Evolutionary conservation across 64 coral and sea anemone genomes (phyloP).

Genomic region (Stichodactyla helianthus): DNA sequence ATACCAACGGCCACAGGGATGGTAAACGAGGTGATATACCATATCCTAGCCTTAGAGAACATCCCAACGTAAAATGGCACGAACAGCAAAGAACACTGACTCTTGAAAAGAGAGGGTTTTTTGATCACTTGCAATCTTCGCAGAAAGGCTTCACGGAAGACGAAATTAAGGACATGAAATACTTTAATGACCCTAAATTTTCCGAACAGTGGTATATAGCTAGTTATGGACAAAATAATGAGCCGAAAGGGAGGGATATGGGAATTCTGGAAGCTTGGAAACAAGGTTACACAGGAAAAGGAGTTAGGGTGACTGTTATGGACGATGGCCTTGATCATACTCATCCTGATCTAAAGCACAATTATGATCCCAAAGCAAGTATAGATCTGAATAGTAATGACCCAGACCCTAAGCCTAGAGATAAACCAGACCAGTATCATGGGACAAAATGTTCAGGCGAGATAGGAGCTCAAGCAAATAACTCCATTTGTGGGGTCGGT

Average conservation of each 20-base stretch:
- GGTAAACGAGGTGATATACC: constrained; percentile 36
- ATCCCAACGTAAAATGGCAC: constrained; percentile 81
- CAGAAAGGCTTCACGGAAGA: neutral
- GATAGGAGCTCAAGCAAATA: constrained; percentile 69
- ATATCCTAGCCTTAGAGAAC: constrained; percentile 37
- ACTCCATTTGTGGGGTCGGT: constrained; percentile 74
- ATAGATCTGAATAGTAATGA: constrained; percentile 48
- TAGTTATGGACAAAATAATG: constrained; percentile 25
- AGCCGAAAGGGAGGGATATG: constrained; percentile 48
- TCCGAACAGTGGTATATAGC: constrained; percentile 82
- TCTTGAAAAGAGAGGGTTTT: constrained; percentile 56
- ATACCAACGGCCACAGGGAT: constrained; percentile 4
- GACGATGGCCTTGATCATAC: constrained; percentile 89
- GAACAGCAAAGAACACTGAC: constrained; percentile 61
- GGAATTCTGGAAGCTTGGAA: constrained; percentile 61
- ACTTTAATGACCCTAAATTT: constrained; percentile 64
- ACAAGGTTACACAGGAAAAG: constrained; percentile 76
- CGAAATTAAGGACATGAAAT: constrained; percentile 11
- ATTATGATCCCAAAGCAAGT: constrained; percentile 78
- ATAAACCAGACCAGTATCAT: constrained; percentile 65
- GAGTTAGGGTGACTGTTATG: constrained; percentile 64
- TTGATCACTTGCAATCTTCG: neutral
- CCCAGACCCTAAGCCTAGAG: constrained; percentile 57
- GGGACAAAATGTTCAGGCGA: constrained; percentile 94
- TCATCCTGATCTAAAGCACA: constrained; percentile 58